A percentile compares a stretch with the other conserved stretches of the same genome.
Conservation (phyloP, 2,888 invertebrate species). For the Atethmia centrago region DNA sequence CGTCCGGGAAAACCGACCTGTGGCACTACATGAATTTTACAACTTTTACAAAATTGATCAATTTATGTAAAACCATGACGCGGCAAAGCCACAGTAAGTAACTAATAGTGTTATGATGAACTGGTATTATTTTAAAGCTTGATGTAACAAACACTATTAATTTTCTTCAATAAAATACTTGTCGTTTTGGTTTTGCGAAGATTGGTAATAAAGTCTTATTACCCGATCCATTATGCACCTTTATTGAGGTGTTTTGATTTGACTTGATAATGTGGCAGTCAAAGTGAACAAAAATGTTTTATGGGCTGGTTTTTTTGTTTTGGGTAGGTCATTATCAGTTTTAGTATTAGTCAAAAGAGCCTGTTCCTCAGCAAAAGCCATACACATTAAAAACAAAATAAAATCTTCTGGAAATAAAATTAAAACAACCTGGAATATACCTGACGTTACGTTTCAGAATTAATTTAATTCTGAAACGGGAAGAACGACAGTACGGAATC, state of each 20-base stretch:
- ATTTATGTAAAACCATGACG: neutral
- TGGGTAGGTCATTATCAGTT: too few species aligned
- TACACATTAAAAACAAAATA: too few species aligned
- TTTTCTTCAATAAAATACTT: constrained; percentile 4
- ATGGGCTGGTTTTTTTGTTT: neutral
- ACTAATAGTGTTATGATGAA: too few species aligned
- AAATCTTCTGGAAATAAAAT: too few species aligned
- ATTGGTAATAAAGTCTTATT: constrained; percentile 14
- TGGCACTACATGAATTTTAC: neutral
- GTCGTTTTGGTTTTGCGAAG: constrained; percentile 9
- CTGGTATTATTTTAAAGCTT: neutral
- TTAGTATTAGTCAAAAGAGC: too few species aligned
- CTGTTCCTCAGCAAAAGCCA: too few species aligned
- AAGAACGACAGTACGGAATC: too few species aligned
- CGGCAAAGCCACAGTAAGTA: neutral
- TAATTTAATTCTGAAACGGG: too few species aligned
- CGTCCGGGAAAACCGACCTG: neutral
- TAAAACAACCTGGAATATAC: too few species aligned
- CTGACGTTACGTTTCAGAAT: too few species aligned
- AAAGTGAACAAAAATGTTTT: neutral
- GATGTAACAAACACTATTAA: neutral
- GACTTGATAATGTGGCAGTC: neutral
- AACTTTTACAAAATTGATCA: neutral
- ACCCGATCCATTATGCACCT: constrained; percentile 21
- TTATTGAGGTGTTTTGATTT: neutral